These are phyloP conservation scores for Oophaga pumilio DNA, from an alignment of 2,113 vertebrate species.

Conservation along the genomic window DNA sequence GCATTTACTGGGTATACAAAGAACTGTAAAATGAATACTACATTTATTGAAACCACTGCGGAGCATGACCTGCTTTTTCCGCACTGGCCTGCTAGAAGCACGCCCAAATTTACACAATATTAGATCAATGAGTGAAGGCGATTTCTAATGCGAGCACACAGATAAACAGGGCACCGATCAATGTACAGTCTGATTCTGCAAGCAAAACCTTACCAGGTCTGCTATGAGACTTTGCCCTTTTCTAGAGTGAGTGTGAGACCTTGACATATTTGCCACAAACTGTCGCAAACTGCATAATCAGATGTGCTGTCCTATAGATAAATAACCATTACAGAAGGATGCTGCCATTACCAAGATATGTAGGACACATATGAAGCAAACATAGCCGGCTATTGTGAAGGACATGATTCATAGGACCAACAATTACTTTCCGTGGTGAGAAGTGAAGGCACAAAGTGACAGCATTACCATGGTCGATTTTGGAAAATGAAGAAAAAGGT, in stretches of 20 bases:
- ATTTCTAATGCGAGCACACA: slow-evolving; percentile 4
- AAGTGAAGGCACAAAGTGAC: too few relatives aligned
- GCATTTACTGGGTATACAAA: too few relatives aligned
- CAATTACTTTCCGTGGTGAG: too few relatives aligned
- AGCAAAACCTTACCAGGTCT: background rate
- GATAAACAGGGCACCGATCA: slow-evolving; percentile 48
- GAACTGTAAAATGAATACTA: background rate
- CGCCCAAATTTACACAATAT: background rate
- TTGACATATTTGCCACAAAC: slow-evolving; percentile 42
- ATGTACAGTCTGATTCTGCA: slow-evolving; percentile 28
- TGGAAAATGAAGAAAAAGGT: too few relatives aligned
- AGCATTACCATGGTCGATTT: too few relatives aligned
- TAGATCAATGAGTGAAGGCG: background rate
- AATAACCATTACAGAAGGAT: background rate
- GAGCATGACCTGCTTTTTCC: background rate
- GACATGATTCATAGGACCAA: too few relatives aligned
- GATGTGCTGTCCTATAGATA: background rate
- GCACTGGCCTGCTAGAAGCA: background rate
- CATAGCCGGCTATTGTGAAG: too few relatives aligned
- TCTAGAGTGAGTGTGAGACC: slow-evolving; percentile 25
- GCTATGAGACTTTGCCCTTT: slow-evolving; percentile 30
- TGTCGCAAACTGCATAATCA: background rate
- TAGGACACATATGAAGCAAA: too few relatives aligned
- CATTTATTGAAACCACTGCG: background rate
- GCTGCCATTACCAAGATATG: background rate